Conservation (phyloP, 2,888 invertebrate genomes). For the Conistra vaccinii region DNA sequence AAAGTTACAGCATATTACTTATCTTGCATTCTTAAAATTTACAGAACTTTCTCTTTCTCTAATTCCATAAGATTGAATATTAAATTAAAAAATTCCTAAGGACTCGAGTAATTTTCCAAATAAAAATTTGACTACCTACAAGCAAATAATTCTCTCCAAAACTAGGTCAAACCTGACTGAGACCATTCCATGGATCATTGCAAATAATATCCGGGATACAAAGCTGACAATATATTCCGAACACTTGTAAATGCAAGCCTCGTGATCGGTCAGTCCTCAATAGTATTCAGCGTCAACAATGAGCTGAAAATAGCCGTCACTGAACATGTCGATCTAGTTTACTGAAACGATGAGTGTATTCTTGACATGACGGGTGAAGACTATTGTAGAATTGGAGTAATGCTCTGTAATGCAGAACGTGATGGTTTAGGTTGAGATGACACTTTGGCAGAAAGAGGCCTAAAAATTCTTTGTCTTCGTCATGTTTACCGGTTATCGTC, state of each 20-base stretch:
- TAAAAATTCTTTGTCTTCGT: background rate
- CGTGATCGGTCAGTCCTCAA: slow-evolving; percentile 62
- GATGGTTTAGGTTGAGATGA: background rate
- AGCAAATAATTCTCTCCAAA: background rate
- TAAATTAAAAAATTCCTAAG: background rate
- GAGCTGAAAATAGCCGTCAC: slow-evolving; percentile 64
- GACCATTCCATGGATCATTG: background rate
- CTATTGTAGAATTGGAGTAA: background rate
- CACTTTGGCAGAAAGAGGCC: background rate
- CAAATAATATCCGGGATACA: slow-evolving; percentile 30
- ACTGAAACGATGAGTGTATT: slow-evolving; percentile 44
- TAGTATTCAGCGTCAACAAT: slow-evolving; percentile 61
- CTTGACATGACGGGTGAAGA: slow-evolving; percentile 40
- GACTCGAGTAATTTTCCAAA: background rate
- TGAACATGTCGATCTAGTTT: slow-evolving; percentile 62
- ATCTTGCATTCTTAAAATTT: background rate
- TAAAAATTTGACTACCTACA: background rate
- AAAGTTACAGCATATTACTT: background rate
- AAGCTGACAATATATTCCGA: slow-evolving; percentile 36
- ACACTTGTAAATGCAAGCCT: slow-evolving; percentile 48
- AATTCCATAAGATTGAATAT: background rate
- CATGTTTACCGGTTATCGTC: background rate
- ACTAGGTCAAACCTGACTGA: slow-evolving; percentile 19
- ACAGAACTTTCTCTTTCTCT: background rate
- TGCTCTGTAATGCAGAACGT: background rate